These are phyloP conservation scores for Cordilura impudica DNA, from an alignment of 2,888 invertebrate species.

Conservation along the genomic window DNA sequence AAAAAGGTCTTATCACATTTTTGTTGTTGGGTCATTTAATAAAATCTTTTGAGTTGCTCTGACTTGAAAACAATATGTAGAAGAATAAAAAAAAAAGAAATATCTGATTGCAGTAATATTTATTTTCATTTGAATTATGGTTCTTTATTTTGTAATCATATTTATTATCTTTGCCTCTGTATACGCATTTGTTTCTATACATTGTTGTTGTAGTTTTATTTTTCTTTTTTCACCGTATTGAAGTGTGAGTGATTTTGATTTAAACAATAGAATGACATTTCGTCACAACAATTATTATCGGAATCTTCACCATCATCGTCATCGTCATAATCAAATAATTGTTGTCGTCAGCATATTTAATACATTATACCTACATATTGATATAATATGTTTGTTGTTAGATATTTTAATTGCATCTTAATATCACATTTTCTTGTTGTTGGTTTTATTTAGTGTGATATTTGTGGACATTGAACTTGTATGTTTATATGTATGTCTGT, in stretches of 20 bases:
- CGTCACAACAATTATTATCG: slow-evolving; percentile 21
- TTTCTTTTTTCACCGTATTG: too few relatives aligned
- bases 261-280: slow-evolving; percentile 5
- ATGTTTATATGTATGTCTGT: slow-evolving; percentile 5
- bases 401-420: slow-evolving; percentile 38
- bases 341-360: slow-evolving; percentile 18
- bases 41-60: not conserved
- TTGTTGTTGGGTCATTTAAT: not conserved
- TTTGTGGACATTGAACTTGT: slow-evolving; percentile 48
- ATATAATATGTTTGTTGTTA: slow-evolving; percentile 8
- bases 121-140: not conserved
- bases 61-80: not conserved
- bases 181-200: too few relatives aligned
- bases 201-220: too few relatives aligned
- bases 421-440: slow-evolving; percentile 26
- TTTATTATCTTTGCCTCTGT: too few relatives aligned
- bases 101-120: not conserved
- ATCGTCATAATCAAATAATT: not conserved
- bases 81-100: not conserved
- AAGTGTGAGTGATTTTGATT: slow-evolving; percentile 1
- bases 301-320: slow-evolving; percentile 11
- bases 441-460: slow-evolving; percentile 9
- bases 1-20: too few relatives aligned
- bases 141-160: slow-evolving; percentile 1
- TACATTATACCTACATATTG: too few relatives aligned